Conservation (phyloP, 2,797 vertebrate species). For the Microchirus variegatus region DNA sequence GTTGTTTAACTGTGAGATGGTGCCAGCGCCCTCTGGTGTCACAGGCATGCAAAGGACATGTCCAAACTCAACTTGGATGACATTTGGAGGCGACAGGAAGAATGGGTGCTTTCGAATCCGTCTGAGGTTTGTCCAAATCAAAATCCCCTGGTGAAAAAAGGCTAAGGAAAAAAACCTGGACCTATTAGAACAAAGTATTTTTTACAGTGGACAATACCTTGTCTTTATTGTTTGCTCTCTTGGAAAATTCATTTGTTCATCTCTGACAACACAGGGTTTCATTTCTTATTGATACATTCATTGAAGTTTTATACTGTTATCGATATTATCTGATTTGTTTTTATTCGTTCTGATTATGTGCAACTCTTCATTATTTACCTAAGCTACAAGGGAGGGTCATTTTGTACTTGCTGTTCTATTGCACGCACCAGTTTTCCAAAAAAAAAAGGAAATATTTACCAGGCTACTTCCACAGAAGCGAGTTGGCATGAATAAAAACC, state of each 20-base stretch:
- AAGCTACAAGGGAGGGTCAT: conserved; percentile 39
- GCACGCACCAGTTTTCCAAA: conserved; percentile 14
- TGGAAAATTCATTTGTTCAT: conserved; percentile 32
- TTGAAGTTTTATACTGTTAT: conserved; percentile 37
- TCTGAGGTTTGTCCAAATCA: conserved; percentile 19
- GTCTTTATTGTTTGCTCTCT: conserved; percentile 26
- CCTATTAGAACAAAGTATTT: conserved; percentile 22
- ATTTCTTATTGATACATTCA: conserved; percentile 17
- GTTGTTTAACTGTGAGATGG: conserved; percentile 53
- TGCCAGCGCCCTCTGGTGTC: conserved; percentile 60
- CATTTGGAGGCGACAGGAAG: conserved; percentile 26
- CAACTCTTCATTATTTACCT: conserved; percentile 33
- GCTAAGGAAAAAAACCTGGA: conserved; percentile 22
- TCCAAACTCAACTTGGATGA: conserved; percentile 25
- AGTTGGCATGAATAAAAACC: conserved; percentile 8
- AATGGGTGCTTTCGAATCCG: conserved; percentile 23
- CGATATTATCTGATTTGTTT: conserved; percentile 29
- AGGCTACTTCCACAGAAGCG: conserved; percentile 15
- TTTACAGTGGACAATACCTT: conserved; percentile 28
- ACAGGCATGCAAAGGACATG: conserved; percentile 49
- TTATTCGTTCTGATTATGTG: conserved; percentile 35
- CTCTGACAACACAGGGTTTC: conserved; percentile 39
- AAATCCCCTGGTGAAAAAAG: conserved; percentile 8
- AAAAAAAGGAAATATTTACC: conserved; percentile 18
- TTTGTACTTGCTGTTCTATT: conserved; percentile 23